phyloP scores from a whole-genome alignment of 2,888 invertebrate genomes.

The Meteorus colon region DNA sequence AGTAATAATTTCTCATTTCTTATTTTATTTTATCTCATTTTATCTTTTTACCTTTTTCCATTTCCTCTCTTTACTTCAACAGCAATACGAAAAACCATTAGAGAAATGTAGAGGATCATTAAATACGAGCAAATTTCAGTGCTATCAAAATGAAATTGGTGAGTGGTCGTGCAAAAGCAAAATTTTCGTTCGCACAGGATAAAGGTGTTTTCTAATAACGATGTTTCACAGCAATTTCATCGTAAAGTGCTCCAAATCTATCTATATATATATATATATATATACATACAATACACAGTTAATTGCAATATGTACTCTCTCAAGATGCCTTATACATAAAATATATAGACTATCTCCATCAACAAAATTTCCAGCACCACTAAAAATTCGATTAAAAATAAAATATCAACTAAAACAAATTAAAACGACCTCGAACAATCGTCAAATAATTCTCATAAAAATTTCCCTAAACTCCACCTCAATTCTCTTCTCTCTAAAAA shows the following conservation, averaged over 20 bases:
- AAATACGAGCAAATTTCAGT: not conserved
- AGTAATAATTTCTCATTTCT: not conserved
- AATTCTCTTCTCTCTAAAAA: no score
- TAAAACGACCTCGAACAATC: no score
- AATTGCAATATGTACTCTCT: conserved; percentile 41
- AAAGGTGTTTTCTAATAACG: conserved; percentile 45
- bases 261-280: conserved; percentile 1
- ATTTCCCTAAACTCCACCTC: no score
- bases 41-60: not conserved
- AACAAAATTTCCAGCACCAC: no score
- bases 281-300: conserved; percentile 19
- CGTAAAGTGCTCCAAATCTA: conserved; percentile 37
- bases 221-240: conserved; percentile 45
- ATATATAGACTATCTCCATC: not conserved
- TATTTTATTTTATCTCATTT: not conserved
- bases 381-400: no score
- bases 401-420: no score
- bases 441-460: no score
- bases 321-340: conserved; percentile 39
- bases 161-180: conserved; percentile 35
- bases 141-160: not conserved
- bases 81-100: not conserved
- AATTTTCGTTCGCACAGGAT: conserved; percentile 39
- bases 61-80: not conserved
- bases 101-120: conserved; percentile 10